Percentiles rank a stretch among this genome's conserved stretches.
These are phyloP conservation scores for Aleiodes sp. DNA, from an alignment of 1,140 invertebrate genomes.

Conservation along the genomic window DNA sequence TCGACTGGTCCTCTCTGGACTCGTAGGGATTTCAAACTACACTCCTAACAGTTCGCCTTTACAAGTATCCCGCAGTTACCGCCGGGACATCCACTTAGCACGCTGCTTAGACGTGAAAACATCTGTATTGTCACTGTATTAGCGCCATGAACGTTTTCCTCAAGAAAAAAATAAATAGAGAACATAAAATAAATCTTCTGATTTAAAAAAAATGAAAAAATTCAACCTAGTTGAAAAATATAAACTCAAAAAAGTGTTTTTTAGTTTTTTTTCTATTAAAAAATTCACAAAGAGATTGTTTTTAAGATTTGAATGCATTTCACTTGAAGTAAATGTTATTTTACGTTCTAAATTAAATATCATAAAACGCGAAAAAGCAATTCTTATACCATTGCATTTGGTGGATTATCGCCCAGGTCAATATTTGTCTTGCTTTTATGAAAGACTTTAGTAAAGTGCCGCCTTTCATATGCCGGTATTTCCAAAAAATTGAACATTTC, in stretches of 20 bases:
- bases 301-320: too few relatives aligned
- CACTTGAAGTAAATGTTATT: neutral
- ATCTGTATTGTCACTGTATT: conserved; percentile 57
- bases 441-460: too few relatives aligned
- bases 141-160: too few relatives aligned
- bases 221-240: too few relatives aligned
- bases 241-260: too few relatives aligned
- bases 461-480: too few relatives aligned
- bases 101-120: conserved; percentile 59
- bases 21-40: neutral
- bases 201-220: neutral
- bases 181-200: neutral
- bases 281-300: too few relatives aligned
- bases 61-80: conserved; percentile 29
- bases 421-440: conserved; percentile 39
- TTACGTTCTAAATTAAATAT: neutral
- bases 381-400: conserved; percentile 35
- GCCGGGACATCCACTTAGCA: conserved; percentile 53
- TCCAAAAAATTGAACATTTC: too few relatives aligned
- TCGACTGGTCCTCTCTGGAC: conserved; percentile 19
- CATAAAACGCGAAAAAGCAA: conserved; percentile 21
- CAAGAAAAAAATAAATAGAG: neutral
- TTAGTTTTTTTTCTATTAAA: too few relatives aligned
- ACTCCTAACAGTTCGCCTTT: conserved; percentile 1
- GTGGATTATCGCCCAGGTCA: conserved; percentile 42